Base-by-base conservation (phyloP, 2,797 vertebrate genomes). In the Gobionotothen gibberifrons region DNA sequence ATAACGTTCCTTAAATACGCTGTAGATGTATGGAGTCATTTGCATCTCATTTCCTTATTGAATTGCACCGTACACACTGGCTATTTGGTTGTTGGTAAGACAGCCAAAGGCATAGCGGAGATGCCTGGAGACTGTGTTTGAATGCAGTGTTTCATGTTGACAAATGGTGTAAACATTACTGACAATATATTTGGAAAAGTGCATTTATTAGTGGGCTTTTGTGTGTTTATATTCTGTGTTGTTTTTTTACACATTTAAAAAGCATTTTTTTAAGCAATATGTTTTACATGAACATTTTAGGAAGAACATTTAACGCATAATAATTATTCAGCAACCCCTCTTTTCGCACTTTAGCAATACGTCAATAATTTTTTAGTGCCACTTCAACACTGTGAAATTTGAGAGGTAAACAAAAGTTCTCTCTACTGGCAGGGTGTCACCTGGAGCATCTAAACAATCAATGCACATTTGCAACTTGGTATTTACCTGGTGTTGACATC, bases 391-490 rank as follows among this genome's bases (percentile, higher is more conserved):
- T 90, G 90, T 95, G 94, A 94, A 95, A 95, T 96, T 94, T 95
- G 93, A 93, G 93, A 78, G 89, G 94, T 92, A 95, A 96, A 95
- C 93, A 95, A 86, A 90, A 91, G 89, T 93, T 89, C 90, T 89
- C 93, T 94, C 93, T 83, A 57, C 90, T 91, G 93, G 85, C 93
- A 85, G 76, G 82, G 87, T 90, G 93, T 93, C 93, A 94, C 90
- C 93, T 87, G 79, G 89, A 93, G 90, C 93, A 93, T 94, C 94
- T 95, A 95, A 96, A 96, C 95, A 96, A 96, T 96, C 95, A 92
- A 96, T 96, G 86, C 81, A 64, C 93, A 95, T 95, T 95, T 95
- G 95, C 95, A 96, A 94, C 85, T 94, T 96, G 95, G 89, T 95
- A 96, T 96, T 96, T 96, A 94, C 95, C 90, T 92, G 87, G 76